Evolutionary conservation across 2,797 vertebrate genomes (phyloP), one percentile per base, ranked within the genome.

Genomic region (Acipenser transmontanus): DNA sequence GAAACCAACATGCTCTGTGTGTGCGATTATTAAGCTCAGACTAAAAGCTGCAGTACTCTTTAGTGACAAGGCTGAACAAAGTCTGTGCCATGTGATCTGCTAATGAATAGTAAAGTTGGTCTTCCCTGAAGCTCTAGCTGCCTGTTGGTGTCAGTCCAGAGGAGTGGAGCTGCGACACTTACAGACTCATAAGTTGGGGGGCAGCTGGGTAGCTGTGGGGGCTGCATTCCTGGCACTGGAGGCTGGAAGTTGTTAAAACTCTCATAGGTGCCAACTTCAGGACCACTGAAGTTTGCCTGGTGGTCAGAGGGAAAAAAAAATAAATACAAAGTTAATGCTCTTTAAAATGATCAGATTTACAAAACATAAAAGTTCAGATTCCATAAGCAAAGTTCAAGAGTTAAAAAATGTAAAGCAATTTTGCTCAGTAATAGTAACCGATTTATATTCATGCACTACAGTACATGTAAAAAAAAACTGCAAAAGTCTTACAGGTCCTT

Each of bases 121-220:
- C 86, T 88, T 90, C 80, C 87, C 89, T 89, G 77, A 84, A 72
- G 75, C 77, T 70, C 76, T 78, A 85, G 71, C 79, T 77, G 71
- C 75, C 79, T 70, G 80, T 82, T 79, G 54, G 80, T 66, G 67
- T 73, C 71, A 68, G 71, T 69, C 66, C 62, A 66, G 62, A 50
- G 71, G 63, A 77, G 65, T 73, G 70, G 67, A 62, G 50, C 72
- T 78, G 75, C 67, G 75, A 83, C 77, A 98, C 97, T 98, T 96
- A 98, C 97, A 74, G 94, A 95, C 76, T 98, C 96, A 0, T 99
- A 98, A 8, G 94, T 92, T 56, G 92, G 91, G 72, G 92, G 92
- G 78, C 82, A 89, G 68, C 80, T 83, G 71, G 92, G 91, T 68
- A 93, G 77, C 72, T 91, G 87, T 63, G 96, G 96, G 11, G 96